These are phyloP conservation scores for Tetramorium bicarinatum DNA, from an alignment of 2,888 invertebrate species.

Conservation along the genomic window DNA sequence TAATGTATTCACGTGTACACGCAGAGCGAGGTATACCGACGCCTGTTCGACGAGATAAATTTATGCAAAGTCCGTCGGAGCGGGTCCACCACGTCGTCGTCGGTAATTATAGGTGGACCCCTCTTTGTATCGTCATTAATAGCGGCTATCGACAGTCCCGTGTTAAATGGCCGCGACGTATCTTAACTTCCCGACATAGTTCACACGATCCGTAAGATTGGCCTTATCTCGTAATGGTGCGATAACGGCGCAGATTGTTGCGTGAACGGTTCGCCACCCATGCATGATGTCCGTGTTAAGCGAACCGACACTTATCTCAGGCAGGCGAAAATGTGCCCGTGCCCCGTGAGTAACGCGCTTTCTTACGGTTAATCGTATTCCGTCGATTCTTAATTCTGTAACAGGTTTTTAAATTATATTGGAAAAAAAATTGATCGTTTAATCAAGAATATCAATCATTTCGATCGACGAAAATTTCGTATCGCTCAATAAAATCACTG, in stretches of 20 bases:
- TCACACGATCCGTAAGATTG: slow-evolving; percentile 62
- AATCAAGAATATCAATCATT: neutral
- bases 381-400: slow-evolving; percentile 9
- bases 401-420: slow-evolving; percentile 2
- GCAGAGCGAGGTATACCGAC: slow-evolving; percentile 24
- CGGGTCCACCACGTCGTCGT: slow-evolving; percentile 40
- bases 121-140: slow-evolving; percentile 58
- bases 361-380: slow-evolving; percentile 22
- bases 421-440: neutral
- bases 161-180: slow-evolving; percentile 37
- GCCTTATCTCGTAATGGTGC: slow-evolving; percentile 57
- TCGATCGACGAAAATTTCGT: neutral
- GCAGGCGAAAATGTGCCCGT: slow-evolving; percentile 37
- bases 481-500: neutral
- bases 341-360: slow-evolving; percentile 21
- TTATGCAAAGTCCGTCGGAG: slow-evolving; percentile 58
- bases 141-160: slow-evolving; percentile 57
- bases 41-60: slow-evolving; percentile 50
- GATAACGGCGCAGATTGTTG: slow-evolving; percentile 52
- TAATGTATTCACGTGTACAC: slow-evolving; percentile 52
- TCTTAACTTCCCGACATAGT: slow-evolving; percentile 53
- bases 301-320: slow-evolving; percentile 51
- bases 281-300: slow-evolving; percentile 41
- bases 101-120: slow-evolving; percentile 46
- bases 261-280: slow-evolving; percentile 45